phyloP scores from a whole-genome alignment of 2,113 vertebrate species.

The Tragelaphus buxtoni region DNA sequence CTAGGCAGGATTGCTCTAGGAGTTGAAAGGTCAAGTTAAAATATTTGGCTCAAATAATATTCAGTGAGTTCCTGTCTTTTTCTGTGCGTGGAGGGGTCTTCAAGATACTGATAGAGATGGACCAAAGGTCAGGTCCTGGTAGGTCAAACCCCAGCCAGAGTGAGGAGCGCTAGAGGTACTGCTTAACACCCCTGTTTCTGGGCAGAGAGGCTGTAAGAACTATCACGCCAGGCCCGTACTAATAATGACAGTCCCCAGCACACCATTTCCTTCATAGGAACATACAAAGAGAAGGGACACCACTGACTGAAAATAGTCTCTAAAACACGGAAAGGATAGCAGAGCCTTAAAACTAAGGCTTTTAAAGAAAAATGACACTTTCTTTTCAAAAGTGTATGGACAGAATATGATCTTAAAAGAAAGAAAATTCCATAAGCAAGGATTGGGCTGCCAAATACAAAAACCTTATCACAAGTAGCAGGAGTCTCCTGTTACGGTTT shows the following conservation, averaged over 20 bases:
- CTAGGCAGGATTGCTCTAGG: not conserved
- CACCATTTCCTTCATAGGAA: not conserved
- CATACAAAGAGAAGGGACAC: not conserved
- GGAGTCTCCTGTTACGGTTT: not conserved
- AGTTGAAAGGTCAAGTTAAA: not conserved
- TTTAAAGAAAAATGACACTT: not conserved
- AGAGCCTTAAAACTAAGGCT: not conserved
- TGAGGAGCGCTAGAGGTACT: rapidly evolving
- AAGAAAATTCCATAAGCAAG: not conserved
- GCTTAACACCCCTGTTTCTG: not conserved
- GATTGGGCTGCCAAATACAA: not conserved
- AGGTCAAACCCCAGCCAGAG: not conserved
- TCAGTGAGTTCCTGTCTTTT: not conserved
- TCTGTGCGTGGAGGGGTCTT: not conserved
- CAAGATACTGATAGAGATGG: not conserved
- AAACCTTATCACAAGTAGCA: not conserved
- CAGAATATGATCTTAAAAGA: not conserved
- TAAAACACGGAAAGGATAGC: not conserved
- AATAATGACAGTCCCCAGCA: too few species aligned
- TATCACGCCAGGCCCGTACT: not conserved
- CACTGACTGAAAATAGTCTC: not conserved
- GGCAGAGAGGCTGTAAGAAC: too few species aligned
- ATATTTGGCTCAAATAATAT: not conserved
- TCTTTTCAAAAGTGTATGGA: not conserved
- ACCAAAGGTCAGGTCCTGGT: not conserved